Conservation (phyloP, 1,140 invertebrate species). For the Grapholita molesta region DNA sequence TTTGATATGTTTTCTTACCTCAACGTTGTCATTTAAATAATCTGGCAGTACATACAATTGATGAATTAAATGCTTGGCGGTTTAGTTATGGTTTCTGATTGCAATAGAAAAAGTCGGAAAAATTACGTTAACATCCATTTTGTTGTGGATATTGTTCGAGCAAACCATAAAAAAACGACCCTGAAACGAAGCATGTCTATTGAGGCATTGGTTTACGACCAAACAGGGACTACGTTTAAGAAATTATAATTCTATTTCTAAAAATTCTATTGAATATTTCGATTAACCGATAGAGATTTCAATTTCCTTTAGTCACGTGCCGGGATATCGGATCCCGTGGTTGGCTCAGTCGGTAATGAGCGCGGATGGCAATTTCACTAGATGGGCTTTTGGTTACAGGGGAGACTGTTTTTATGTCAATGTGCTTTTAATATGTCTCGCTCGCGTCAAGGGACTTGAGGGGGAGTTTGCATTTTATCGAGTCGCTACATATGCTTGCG, state of each 20-base stretch:
- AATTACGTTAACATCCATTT: neutral
- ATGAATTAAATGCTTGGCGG: no score
- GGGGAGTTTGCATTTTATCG: constrained; percentile 32
- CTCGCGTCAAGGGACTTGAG: constrained; percentile 24
- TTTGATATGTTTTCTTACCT: no score
- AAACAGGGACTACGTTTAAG: constrained; percentile 15
- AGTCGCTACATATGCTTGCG: constrained; percentile 4
- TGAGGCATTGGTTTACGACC: neutral
- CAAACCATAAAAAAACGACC: neutral
- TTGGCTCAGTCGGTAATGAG: constrained; percentile 72
- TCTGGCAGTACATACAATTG: no score
- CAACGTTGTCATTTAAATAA: no score
- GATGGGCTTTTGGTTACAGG: constrained; percentile 71
- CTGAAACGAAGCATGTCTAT: neutral
- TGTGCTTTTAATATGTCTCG: constrained; percentile 58
- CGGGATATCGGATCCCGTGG: constrained; percentile 69
- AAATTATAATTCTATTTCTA: constrained; percentile 60
- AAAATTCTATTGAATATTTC: constrained; percentile 62
- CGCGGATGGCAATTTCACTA: constrained; percentile 72
- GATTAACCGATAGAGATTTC: constrained; percentile 76
- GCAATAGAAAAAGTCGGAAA: no score
- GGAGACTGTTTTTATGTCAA: constrained; percentile 53
- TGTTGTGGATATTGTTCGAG: neutral
- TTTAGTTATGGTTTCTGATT: no score
- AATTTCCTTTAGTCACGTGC: constrained; percentile 75